phyloP scores from a whole-genome alignment of 37 sponge, comb jelly and placozoan genomes.

The Geodia barretti region DNA sequence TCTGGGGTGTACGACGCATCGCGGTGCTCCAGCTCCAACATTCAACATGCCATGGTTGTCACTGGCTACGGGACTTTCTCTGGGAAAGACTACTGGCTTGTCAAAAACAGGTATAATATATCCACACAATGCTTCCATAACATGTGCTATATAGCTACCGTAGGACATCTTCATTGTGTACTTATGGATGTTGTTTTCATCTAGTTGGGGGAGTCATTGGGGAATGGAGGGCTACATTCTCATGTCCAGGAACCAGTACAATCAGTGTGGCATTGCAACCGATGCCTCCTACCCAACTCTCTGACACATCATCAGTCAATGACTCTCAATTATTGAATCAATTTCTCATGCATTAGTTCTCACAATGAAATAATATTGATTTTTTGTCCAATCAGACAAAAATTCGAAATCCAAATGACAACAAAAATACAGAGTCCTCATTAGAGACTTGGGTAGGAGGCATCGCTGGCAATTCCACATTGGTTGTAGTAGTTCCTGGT shows the following conservation, averaged over 20 bases:
- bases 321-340: too few relatives aligned
- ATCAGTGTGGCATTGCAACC: constrained; percentile 56
- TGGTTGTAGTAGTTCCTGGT: constrained; percentile 44
- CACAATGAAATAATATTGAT: too few relatives aligned
- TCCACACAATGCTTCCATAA: not conserved
- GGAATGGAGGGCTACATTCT: constrained; percentile 42
- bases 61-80: constrained; percentile 47
- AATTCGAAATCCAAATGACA: too few relatives aligned
- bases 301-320: constrained; percentile 8
- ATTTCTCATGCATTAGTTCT: too few relatives aligned
- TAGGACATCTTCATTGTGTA: too few relatives aligned
- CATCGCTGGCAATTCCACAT: constrained; percentile 68
- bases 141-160: not conserved
- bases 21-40: constrained; percentile 36
- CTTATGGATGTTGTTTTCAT: too few relatives aligned
- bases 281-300: constrained; percentile 49
- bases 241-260: constrained; percentile 39
- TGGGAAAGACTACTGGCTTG: constrained; percentile 62
- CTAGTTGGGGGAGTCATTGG: constrained; percentile 47
- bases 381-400: too few relatives aligned
- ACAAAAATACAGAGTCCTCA: too few relatives aligned
- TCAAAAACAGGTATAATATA: constrained; percentile 51
- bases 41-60: constrained; percentile 60
- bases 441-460: constrained; percentile 64
- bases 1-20: constrained; percentile 56